Conservation (phyloP, 2,797 vertebrate species). For the Miichthys miiuy region DNA sequence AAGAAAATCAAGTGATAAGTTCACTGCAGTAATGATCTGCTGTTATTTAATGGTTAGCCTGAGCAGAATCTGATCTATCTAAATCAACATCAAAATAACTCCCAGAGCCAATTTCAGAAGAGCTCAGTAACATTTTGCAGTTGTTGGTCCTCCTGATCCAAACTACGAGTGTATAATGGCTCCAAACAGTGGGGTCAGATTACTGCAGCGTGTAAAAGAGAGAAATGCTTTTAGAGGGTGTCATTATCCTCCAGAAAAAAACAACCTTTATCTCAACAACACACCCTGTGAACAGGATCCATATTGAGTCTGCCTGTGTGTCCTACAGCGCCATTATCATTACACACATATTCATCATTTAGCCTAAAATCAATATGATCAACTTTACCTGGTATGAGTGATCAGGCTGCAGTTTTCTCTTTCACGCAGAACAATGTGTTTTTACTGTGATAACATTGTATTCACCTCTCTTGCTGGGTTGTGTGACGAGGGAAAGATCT, state of each 20-base stretch:
- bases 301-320: conserved; percentile 4
- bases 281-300: conserved; percentile 25
- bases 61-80: not conserved
- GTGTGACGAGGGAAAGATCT: not conserved
- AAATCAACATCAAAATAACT: not conserved
- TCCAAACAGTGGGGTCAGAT: conserved; percentile 22
- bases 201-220: conserved; percentile 3
- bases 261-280: conserved; percentile 38
- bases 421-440: not conserved
- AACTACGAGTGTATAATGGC: conserved; percentile 2
- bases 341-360: conserved; percentile 36
- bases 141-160: not conserved
- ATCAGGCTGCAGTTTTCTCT: conserved; percentile 24
- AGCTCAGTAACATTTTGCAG: not conserved
- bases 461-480: conserved; percentile 1
- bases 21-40: not conserved
- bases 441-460: conserved; percentile 14
- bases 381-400: conserved; percentile 12
- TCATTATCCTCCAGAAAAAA: conserved; percentile 47
- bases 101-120: not conserved
- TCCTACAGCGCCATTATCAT: conserved; percentile 17
- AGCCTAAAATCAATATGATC: conserved; percentile 33
- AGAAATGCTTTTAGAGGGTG: conserved; percentile 23
- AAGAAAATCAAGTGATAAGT: not conserved
- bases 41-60: not conserved